Percentiles rank a stretch among this genome's conserved stretches.
phyloP scores from a whole-genome alignment of 2,888 invertebrate species.

The Dromius quadrimaculatus region DNA sequence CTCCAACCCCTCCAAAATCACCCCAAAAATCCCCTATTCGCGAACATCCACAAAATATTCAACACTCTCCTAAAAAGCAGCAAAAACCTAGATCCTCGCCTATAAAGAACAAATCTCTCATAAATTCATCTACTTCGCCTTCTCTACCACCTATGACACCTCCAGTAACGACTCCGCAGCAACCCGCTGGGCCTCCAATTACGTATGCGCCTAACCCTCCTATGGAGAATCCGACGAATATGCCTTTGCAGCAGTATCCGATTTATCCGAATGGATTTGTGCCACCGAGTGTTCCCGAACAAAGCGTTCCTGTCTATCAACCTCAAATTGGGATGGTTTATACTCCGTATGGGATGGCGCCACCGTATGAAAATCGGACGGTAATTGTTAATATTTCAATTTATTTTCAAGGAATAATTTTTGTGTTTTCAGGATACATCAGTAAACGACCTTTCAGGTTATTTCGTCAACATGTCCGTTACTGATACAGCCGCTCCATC shows the following conservation, averaged over 20 bases:
- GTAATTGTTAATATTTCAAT: constrained; percentile 2
- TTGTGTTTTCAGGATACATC: constrained; percentile 58
- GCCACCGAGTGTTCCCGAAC: constrained; percentile 15
- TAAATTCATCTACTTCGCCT: constrained; percentile 64
- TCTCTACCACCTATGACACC: constrained; percentile 64
- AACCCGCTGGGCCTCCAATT: constrained; percentile 53
- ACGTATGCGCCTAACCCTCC: constrained; percentile 34
- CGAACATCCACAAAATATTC: constrained; percentile 27
- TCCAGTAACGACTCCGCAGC: constrained; percentile 54
- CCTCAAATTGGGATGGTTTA: constrained; percentile 60
- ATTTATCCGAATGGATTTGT: constrained; percentile 52
- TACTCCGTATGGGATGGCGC: constrained; percentile 61
- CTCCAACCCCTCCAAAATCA: constrained; percentile 58
- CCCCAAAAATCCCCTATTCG: constrained; percentile 58
- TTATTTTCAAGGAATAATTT: constrained; percentile 17
- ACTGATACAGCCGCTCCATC: constrained; percentile 53
- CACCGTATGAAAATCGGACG: constrained; percentile 57
- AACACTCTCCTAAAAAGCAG: constrained; percentile 49
- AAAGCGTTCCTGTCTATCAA: constrained; percentile 54
- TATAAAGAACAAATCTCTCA: constrained; percentile 60
- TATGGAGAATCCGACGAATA: constrained; percentile 54
- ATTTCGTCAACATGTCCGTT: constrained; percentile 58
- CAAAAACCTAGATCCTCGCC: constrained; percentile 55
- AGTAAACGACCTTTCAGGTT: constrained; percentile 60
- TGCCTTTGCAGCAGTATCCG: constrained; percentile 56